Evolutionary conservation across 1,140 invertebrate genomes (phyloP), one percentile per base, ranked within the genome.

Genomic region (Microplitis demolitor): DNA sequence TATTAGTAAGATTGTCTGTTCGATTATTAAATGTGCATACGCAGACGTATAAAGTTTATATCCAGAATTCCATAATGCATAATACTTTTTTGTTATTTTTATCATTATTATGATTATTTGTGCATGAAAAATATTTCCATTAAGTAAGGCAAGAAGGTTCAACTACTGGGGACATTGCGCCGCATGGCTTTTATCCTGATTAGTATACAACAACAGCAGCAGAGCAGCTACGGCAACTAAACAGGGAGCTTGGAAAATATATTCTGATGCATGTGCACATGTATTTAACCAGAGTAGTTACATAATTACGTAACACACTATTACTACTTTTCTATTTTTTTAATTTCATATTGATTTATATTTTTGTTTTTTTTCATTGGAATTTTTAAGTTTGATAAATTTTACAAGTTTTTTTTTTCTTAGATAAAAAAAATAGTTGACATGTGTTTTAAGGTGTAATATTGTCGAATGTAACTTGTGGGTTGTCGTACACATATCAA

Each of bases 111-210:
- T 14, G 51, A 69, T 45, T 61, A 69, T 39, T 64, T 50, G 78
- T 74, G 73, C 74, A 76, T n/a, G 69, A 78, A 71, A 77, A 72
- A 75, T 81, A 79, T 81, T 80, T 79, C 76, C 74, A 79, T 81
- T 80, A 80, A 80, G 72, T 79, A 81, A 80, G 78, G 71, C 64
- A 81, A 80, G 78, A 78, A 76, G 78, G 11, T 70, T 73, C 63
- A 50, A 35, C 45, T 62, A 64, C 74, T 70, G 64, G 71, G 51
- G 71, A 78, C 74, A 76, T 70, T 70, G 73, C 37, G 68, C 60
- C 68, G 77, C 73, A 54, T 73, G 56, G 80, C 80, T 81, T 81
- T 81, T 81, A 81, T 74, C 78, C 69, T 81, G 80, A 81, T 81
- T 81, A 80, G 79, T 79, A 73, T 68, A 73, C 58, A 74, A 73